Base-by-base conservation (phyloP, 2,113 vertebrate species). In the Noturus placidus region DNA sequence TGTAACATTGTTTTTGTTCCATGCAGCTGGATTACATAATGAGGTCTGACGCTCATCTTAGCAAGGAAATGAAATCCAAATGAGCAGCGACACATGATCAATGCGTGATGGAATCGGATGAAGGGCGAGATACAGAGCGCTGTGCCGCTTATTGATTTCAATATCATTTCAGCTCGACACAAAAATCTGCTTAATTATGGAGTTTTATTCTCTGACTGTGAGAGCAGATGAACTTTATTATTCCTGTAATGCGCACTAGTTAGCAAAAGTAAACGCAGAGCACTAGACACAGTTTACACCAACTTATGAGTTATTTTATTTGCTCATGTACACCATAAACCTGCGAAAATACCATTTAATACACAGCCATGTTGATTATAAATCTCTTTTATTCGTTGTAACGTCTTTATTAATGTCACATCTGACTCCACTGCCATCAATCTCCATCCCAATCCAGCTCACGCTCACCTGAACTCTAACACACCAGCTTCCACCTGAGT, bases 131-230 rank as follows among this genome's bases (percentile, higher is more conserved):
- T 19, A n/a, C 80, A 61, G 59, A 19, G 33, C 27, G 25, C 56
- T n/a, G 54, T 74, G 30, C 42, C 30, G 63, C 30, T 56, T 74
- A 91, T 91, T 84, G 89, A 92, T 93, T 90, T 91, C 93, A 91
- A 88, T 79, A 42, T 33, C 87, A 92, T 92, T 81, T 89, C 74
- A 81, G 77, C 90, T 92, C 87, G 72, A 54, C 38, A 90, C 90
- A 85, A 91, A 92, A 89, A 91, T 92, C 92, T 90, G 67, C 83
- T 90, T 93, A 93, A 93, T 92, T 90, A 93, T 89, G 92, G 83
- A 88, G 90, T 90, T 91, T 85, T 67, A 90, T 90, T 86, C 81
- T 87, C 77, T 11, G n/a, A 57, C n/a, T 80, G 78, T 35, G 52
- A 35, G 54, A 59, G 33, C 27, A 56, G 50, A n/a, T 54, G 50